Evolutionary conservation across 2,888 invertebrate genomes (phyloP), one percentile per base, ranked within the genome.

Genomic region (Polydrusus cervinus): DNA sequence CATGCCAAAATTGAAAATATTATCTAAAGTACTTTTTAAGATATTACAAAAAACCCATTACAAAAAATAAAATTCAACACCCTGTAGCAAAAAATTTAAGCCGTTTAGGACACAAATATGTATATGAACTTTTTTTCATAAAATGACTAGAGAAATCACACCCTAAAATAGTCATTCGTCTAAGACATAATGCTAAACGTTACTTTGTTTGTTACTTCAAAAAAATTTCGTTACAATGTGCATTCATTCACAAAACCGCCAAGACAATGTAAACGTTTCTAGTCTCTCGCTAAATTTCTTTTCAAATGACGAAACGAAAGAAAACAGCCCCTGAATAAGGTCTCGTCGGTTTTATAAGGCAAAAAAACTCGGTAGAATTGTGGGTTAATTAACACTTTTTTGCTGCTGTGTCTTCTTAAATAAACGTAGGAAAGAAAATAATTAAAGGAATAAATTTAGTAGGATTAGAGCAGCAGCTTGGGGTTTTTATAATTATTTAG

Each of bases 301-400:
- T 20, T 25, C 7, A 20, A 51, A 51, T 25, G 51, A 11, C 20
- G 11, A 11, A 20, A 51, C 51, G 51, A 51, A 51, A 25, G 51
- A 49, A 18, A 51, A 18, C 11, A 18, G 25, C 9, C 20, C 7
- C 16, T 25, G 18, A 51, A 51, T 51, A 51, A 25, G 20, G 51
- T 51, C 51, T 51, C n/a, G 18, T 20, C 51, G 51, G 51, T 51
- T 25, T 51, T 51, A 20, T 51, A 20, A 20, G 11, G n/a, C 51
- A 51, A 51, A 51, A 51, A 51, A 51, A 51, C 20, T 51, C 18
- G 20, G 20, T 11, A 13, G 13, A 11, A 51, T 20, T 25, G 51
- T 51, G 25, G 51, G 20, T 20, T 25, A 51, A 51, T 51, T 51
- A 51, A 11, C 51, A 51, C 51, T 51, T 51, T 51, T 51, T 51